Conservation (phyloP, 2,797 vertebrate genomes). For the Liasis olivaceus region DNA sequence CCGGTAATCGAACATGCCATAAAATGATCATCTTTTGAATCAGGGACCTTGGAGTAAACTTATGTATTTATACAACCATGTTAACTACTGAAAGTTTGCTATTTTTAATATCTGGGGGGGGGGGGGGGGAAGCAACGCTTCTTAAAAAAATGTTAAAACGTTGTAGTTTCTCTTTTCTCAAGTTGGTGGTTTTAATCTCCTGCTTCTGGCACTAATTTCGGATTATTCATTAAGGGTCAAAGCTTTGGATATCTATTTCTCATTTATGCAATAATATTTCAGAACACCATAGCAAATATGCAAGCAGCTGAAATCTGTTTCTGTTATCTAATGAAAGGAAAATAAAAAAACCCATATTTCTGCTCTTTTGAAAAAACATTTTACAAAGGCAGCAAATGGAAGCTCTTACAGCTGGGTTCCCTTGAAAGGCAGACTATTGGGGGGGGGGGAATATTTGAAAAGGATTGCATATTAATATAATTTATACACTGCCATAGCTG, state of each 20-base stretch:
- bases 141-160: background rate
- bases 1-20: fast-evolving
- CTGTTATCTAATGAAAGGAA: background rate
- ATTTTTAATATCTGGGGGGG: background rate
- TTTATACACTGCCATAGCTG: background rate
- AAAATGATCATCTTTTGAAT: background rate
- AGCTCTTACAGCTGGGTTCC: background rate
- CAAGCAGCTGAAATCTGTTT: background rate
- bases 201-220: background rate
- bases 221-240: background rate
- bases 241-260: background rate
- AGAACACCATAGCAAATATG: background rate
- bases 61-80: background rate
- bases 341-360: background rate
- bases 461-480: background rate
- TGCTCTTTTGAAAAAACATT: background rate
- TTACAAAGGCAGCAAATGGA: background rate
- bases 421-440: background rate
- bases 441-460: background rate
- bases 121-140: background rate
- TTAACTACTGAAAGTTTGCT: background rate
- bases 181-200: background rate
- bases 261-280: background rate
- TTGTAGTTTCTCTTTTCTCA: background rate
- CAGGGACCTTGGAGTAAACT: background rate